Base-by-base conservation (phyloP, 2,113 vertebrate species). In the Pao palembangensis region DNA sequence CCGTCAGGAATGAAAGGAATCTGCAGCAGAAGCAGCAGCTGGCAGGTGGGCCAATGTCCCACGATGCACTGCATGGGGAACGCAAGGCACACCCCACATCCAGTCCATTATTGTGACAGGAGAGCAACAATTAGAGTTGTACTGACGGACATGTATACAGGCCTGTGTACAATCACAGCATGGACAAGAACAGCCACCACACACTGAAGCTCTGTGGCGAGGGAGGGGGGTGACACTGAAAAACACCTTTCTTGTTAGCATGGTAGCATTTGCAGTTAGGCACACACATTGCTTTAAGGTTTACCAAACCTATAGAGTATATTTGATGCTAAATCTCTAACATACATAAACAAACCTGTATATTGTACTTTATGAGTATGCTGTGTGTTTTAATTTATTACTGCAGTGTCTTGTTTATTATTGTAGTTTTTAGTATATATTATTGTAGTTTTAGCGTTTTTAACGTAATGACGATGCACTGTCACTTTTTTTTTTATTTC, bases 1-100 rank as follows among this genome's bases (percentile, higher is more conserved):
- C 34, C 34, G 52, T 61, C 64, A 75, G 76, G 82, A 88, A 91
- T 88, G 86, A 82, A 49, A 82, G 75, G 83, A 91, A 91, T 89
- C 81, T 67, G 83, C 77, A 86, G 80, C 73, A 76, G 66, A 76
- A 71, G 78, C 78, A 83, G 83, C 79, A 84, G 79, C 75, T 80
- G 88, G 76, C 84, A 80, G 81, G 82, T 85, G 83, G 77, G 79
- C 73, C 54, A 3, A 31, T 69, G 69, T 73, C 81, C 84, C 81
- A 64, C 28, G 52, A 75, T 68, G 78, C 73, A 76, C 54, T 54
- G 55, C 55, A n/a, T 41, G 25, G 69, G 34, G 48, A 67, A 63
- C 54, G 47, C 14, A 34, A 46, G 23, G 20, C 75, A 52, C 53
- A 19, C 54, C 34, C 57, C 63, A 28, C 59, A 55, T 81, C 75